phyloP scores from a whole-genome alignment of 2,113 vertebrate species.

The Forbesichthys agassizii region DNA sequence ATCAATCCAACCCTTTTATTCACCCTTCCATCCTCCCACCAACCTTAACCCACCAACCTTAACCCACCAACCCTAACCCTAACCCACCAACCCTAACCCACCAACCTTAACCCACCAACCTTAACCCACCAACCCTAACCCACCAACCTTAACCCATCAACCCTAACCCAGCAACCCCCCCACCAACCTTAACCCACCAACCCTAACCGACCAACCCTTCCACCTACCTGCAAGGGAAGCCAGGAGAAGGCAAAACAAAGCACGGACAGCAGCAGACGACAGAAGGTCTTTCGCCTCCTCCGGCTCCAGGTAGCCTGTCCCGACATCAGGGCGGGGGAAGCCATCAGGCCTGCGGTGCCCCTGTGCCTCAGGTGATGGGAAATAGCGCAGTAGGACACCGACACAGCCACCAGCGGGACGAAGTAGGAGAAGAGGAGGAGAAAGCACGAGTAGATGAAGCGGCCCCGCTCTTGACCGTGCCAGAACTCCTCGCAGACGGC shows the following conservation, averaged over 20 bases:
- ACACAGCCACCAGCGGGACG: constrained; percentile 80
- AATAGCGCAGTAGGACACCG: constrained; percentile 85
- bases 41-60: neutral
- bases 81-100: too few relatives aligned
- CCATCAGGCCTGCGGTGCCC: constrained; percentile 65
- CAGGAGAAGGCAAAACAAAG: constrained; percentile 86
- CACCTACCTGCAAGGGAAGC: constrained; percentile 83
- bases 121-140: too few relatives aligned
- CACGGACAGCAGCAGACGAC: constrained; percentile 79
- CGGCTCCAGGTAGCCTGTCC: constrained; percentile 76
- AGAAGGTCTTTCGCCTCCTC: constrained; percentile 84
- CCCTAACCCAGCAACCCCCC: neutral
- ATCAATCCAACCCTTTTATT: too few relatives aligned
- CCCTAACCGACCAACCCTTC: too few relatives aligned
- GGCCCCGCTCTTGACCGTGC: constrained; percentile 73
- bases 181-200: too few relatives aligned
- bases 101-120: too few relatives aligned
- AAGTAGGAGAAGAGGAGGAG: constrained; percentile 85
- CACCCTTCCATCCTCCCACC: neutral
- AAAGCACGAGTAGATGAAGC: constrained; percentile 84
- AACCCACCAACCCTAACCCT: neutral
- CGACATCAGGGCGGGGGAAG: constrained; percentile 55
- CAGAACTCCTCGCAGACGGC: constrained; percentile 87
- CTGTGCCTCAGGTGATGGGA: constrained; percentile 76
- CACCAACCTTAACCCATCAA: neutral